Evolutionary conservation across 2,888 invertebrate genomes (phyloP).

Genomic region (Stratiomys singularior): DNA sequence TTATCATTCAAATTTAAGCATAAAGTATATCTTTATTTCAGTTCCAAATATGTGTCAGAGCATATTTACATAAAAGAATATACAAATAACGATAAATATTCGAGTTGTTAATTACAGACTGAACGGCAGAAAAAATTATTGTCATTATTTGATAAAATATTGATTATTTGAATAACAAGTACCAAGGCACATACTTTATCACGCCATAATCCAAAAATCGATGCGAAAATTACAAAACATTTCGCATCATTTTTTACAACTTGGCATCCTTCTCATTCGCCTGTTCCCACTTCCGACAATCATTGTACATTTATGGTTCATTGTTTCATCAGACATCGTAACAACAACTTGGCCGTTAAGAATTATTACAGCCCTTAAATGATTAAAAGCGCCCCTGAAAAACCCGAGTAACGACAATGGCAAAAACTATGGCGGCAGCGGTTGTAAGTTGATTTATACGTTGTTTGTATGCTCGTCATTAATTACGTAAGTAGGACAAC

Average conservation of each 20-base stretch:
- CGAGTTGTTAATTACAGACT: no score
- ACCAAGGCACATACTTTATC: no score
- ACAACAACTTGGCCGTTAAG: slow-evolving; percentile 7
- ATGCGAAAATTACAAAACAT: background rate
- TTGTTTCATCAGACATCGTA: background rate
- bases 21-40: no score
- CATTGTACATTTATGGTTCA: slow-evolving; percentile 3
- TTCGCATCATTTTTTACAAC: background rate
- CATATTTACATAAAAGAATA: no score
- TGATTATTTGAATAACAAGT: no score
- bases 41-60: no score
- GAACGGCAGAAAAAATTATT: no score
- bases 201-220: no score
- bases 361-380: slow-evolving; percentile 24
- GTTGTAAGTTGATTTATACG: slow-evolving; percentile 33
- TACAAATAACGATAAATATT: no score
- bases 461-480: slow-evolving; percentile 17
- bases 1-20: no score
- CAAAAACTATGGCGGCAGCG: background rate
- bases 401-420: background rate
- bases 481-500: slow-evolving; percentile 30
- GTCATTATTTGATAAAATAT: no score
- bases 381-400: slow-evolving; percentile 26
- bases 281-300: background rate
- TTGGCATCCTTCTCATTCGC: background rate